These are phyloP conservation scores for Gnatocerus cornutus DNA, from an alignment of 2,888 invertebrate genomes.

Conservation along the genomic window DNA sequence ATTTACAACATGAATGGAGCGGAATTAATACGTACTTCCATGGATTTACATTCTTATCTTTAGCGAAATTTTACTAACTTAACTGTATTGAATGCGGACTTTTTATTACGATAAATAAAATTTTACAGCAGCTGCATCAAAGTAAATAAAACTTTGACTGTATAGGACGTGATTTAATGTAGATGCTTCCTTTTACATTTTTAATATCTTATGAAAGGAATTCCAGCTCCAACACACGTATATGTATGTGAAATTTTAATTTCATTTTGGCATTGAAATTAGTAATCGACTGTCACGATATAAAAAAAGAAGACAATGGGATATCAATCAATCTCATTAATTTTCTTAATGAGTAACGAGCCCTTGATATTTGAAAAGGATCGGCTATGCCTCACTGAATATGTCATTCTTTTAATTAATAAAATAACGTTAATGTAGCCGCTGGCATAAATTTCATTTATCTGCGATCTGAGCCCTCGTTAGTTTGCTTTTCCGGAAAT, in stretches of 20 bases:
- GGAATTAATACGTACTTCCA: slow-evolving; percentile 15
- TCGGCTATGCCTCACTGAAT: slow-evolving; percentile 40
- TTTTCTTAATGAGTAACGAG: slow-evolving; percentile 26
- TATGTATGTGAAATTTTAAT: slow-evolving; percentile 16
- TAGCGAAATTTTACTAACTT: slow-evolving; percentile 24
- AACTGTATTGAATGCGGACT: slow-evolving; percentile 25
- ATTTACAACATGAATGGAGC: slow-evolving; percentile 36
- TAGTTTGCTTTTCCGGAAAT: slow-evolving; percentile 50
- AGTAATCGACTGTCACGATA: no score
- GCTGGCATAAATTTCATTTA: slow-evolving; percentile 46
- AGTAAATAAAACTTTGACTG: slow-evolving; percentile 44
- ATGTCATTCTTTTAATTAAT: slow-evolving; percentile 48
- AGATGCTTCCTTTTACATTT: slow-evolving; percentile 15
- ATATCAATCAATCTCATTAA: no score
- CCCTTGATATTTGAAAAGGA: slow-evolving; percentile 22
- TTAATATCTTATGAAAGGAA: slow-evolving; percentile 21
- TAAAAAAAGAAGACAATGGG: no score
- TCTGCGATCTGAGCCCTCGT: slow-evolving; percentile 42
- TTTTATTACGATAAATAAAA: slow-evolving; percentile 36
- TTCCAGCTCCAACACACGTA: neutral
- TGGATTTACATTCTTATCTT: slow-evolving; percentile 11
- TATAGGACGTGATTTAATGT: slow-evolving; percentile 16
- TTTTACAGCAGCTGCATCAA: slow-evolving; percentile 29
- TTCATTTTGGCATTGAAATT: slow-evolving; percentile 6
- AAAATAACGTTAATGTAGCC: slow-evolving; percentile 43